phyloP scores from a whole-genome alignment of 2,797 vertebrate genomes.

The Semotilus atromaculatus region DNA sequence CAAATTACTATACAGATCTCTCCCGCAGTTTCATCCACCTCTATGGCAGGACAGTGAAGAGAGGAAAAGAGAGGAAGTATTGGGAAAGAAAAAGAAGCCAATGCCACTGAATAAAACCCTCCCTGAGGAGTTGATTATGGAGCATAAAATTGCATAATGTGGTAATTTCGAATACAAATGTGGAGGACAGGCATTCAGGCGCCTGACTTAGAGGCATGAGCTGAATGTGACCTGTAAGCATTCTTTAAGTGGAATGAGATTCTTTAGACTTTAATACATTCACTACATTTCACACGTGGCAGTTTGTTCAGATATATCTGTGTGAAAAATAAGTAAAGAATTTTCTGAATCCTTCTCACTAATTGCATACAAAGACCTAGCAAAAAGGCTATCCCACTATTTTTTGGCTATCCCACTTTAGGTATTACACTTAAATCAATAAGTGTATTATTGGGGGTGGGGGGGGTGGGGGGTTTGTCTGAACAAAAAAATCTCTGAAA shows the following conservation, averaged over 20 bases:
- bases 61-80: slow-evolving; percentile 36
- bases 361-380: not conserved
- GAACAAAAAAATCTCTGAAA: not conserved
- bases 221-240: slow-evolving; percentile 79
- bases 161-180: slow-evolving; percentile 76
- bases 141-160: slow-evolving; percentile 78
- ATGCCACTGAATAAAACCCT: slow-evolving; percentile 54
- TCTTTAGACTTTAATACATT: slow-evolving; percentile 64
- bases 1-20: slow-evolving; percentile 55
- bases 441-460: too few relatives aligned
- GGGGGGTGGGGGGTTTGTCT: too few relatives aligned
- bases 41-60: slow-evolving; percentile 34
- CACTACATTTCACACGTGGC: not conserved
- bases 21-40: slow-evolving; percentile 48
- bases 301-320: not conserved
- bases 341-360: not conserved
- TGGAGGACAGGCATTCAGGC: slow-evolving; percentile 72
- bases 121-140: slow-evolving; percentile 77
- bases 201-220: slow-evolving; percentile 67
- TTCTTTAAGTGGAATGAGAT: slow-evolving; percentile 78
- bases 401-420: not conserved
- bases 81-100: slow-evolving; percentile 3
- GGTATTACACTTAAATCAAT: not conserved
- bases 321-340: not conserved
- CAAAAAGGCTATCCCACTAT: not conserved